These are phyloP conservation scores for Acanthochromis polyacanthus DNA, from an alignment of 2,113 vertebrate genomes.

Conservation along the genomic window DNA sequence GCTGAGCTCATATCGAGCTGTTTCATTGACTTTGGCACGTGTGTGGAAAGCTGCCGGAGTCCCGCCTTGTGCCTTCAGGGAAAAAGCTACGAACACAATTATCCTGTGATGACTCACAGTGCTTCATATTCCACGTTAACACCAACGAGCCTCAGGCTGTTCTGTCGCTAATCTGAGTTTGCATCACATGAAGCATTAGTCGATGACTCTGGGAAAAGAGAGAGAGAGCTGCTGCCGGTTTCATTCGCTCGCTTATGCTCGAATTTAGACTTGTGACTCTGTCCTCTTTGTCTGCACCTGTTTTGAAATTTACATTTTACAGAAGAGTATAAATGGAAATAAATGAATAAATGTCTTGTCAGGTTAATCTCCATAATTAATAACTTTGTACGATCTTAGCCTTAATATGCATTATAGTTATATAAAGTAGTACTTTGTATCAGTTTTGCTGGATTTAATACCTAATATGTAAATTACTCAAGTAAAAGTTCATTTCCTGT, in stretches of 20 bases:
- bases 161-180: constrained; percentile 45
- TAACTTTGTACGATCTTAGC: too few relatives aligned
- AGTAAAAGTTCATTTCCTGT: too few relatives aligned
- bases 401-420: too few relatives aligned
- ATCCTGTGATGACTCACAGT: constrained; percentile 31
- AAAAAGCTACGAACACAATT: constrained; percentile 48
- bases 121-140: constrained; percentile 10
- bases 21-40: constrained; percentile 5
- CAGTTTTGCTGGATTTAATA: too few relatives aligned
- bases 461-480: too few relatives aligned
- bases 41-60: constrained; percentile 28
- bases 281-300: neutral
- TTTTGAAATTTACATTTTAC: too few relatives aligned
- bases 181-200: constrained; percentile 29
- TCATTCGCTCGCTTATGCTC: neutral
- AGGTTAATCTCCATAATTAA: too few relatives aligned
- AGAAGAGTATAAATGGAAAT: too few relatives aligned
- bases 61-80: neutral
- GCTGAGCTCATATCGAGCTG: constrained; percentile 32
- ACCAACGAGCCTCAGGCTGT: neutral
- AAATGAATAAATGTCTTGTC: too few relatives aligned
- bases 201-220: neutral
- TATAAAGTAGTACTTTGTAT: too few relatives aligned
- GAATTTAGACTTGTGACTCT: constrained; percentile 4
- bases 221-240: neutral